Evolutionary conservation across 2,113 vertebrate species (phyloP), one percentile per base, ranked within the genome.

Genomic region (Oryzias woworae): DNA sequence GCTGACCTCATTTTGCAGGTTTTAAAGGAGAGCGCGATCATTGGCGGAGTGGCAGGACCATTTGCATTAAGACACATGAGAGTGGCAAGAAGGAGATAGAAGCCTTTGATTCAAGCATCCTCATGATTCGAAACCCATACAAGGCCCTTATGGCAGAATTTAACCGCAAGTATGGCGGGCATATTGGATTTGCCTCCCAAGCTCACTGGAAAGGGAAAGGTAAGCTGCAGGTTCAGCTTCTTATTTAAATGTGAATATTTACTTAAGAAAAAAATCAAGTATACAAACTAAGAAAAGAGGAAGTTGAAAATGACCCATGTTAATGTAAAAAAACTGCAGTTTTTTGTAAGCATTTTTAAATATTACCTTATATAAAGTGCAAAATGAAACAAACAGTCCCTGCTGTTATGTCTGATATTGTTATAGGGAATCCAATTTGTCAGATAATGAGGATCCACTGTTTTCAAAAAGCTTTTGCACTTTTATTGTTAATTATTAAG

Each of bases 81-180:
- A 98, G 96, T 0, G 96, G 97, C 56, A 94, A 77, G 91, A 98
- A 95, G 81, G 97, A 98, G 88, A 99, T 99, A 0, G 95, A 98
- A 43, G 83, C 95, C 46, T 98, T 97, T 0, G 96, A 98, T 10
- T 83, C 94, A 0, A 93, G 94, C 79, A 94, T 99, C 85, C 82
- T 99, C 62, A 92, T 99, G 77, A 94, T 99, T 78, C 92, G 97
- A 0, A 97, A 97, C 90, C 97, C 97, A 7, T 99, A 98, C 91
- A 98, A 98, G 80, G 96, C 97, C 0, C 94, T 99, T 18, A 98
- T 98, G 96, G 97, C 97, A 0, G 97, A 99, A 79, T 99, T 99
- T 88, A 99, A 99, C 83, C 94, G 97, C 65, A 98, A 98, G 36
- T 97, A 97, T 0, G 97, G 97, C 0, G 96, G 97, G 0, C 97